Evolutionary conservation across 2,113 vertebrate species (phyloP).

Genomic region (Chauna torquata): DNA sequence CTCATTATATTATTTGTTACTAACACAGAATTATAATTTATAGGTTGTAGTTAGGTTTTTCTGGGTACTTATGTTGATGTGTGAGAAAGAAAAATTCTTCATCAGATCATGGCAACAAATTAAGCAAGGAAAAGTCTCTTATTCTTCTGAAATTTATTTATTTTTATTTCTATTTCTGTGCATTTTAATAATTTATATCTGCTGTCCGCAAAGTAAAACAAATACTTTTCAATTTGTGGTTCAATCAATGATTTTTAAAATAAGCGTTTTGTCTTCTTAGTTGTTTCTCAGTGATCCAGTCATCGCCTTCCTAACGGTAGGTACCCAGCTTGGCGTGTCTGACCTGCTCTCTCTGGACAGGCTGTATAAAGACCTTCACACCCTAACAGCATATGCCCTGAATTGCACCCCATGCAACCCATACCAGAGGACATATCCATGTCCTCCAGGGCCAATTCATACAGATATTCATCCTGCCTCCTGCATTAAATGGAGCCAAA

Average conservation of each 20-base stretch:
- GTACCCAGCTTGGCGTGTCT: not conserved
- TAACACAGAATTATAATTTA: not conserved
- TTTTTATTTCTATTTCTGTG: not conserved
- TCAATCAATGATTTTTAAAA: not conserved
- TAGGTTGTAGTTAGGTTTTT: not conserved
- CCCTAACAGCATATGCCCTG: not conserved
- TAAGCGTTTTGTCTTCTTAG: not conserved
- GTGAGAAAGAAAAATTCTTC: not conserved
- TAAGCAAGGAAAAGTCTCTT: not conserved
- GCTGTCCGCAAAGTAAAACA: not conserved
- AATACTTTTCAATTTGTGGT: not conserved
- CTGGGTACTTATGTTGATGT: not conserved
- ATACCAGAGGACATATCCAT: not conserved
- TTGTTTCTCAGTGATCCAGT: not conserved
- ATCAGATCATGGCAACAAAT: not conserved
- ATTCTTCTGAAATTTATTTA: not conserved
- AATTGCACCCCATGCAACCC: not conserved
- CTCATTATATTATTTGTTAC: not conserved
- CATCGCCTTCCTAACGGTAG: fast-evolving
- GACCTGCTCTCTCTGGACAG: not conserved
- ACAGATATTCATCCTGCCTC: not conserved
- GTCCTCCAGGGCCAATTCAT: not conserved
- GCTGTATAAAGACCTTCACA: not conserved
- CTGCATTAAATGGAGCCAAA: not conserved
- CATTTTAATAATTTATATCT: not conserved